These are phyloP conservation scores for Nephrotoma appendiculata DNA, from an alignment of 2,888 invertebrate genomes.

Conservation along the genomic window DNA sequence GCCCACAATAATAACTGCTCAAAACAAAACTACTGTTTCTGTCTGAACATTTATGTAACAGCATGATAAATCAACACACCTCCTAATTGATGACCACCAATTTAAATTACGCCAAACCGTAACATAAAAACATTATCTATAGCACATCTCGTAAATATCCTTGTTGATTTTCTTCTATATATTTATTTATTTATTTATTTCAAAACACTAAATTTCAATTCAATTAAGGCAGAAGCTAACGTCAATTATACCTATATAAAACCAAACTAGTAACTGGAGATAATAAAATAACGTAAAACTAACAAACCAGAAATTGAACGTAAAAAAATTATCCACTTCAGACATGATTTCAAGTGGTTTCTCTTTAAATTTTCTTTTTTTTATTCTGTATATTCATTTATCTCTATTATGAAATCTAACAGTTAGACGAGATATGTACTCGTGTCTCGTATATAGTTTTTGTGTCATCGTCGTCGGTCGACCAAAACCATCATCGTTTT, in stretches of 20 bases:
- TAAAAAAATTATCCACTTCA: conserved; percentile 1
- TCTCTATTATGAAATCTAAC: neutral
- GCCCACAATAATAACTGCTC: neutral
- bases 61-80: neutral
- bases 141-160: neutral
- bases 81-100: neutral
- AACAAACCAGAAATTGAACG: neutral
- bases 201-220: neutral
- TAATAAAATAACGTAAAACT: neutral
- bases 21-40: neutral
- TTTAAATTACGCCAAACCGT: neutral
- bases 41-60: neutral
- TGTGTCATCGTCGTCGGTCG: neutral
- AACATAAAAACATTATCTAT: neutral
- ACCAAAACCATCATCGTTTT: neutral
- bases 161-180: neutral
- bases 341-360: conserved; percentile 4
- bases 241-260: neutral
- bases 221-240: neutral
- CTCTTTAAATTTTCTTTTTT: neutral
- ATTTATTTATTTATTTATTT: neutral
- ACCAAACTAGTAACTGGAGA: neutral
- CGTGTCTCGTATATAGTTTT: neutral
- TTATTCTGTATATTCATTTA: neutral
- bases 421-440: neutral